Base-by-base conservation (phyloP, 2,888 invertebrate genomes). In the Hesperia comma region DNA sequence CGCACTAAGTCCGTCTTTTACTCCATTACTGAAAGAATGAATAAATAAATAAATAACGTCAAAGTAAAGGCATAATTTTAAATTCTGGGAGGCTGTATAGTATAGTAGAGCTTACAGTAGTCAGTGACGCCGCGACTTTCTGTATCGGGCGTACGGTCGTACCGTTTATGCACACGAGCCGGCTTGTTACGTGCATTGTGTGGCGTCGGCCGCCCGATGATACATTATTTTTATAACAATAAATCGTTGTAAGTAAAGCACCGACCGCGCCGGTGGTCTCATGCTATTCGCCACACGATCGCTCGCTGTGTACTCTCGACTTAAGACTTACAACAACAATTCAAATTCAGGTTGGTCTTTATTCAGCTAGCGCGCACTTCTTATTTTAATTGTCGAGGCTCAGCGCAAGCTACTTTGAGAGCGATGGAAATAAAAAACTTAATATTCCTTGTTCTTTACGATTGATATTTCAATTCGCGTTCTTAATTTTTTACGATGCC, bases 151-250 rank as follows among this genome's bases (percentile, higher is more conserved):
- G 64, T 62, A 10, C 41, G 41, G 43, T 2, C 68, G 64, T 67
- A 61, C 86, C 86, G 87, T 85, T 87, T 87, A 83, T 83, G 82
- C 86, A 80, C 83, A 81, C 82, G 77, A 78, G 77, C 80, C 79
- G 77, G 86, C 90, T 91, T 90, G 92, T 92, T 90, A 88, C 86
- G 80, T 77, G 83, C 83, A 90, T 90, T 91, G 90, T 90, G 82
- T 83, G 79, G 79, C 82, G 79, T 78, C 82, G 79, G 76, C 77
- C 75, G 79, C 74, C 77, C 87, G 89, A 91, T 91, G 91, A 92
- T 91, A 91, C 91, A 92, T 92, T 92, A 92, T 92, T 92, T 92
- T 92, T 92, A 90, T 92, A 91, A 92, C 89, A 92, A 92, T 92
- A 92, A 92, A 92, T 92, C 89, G 88, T 86, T 83, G 87, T 82